A percentile compares a stretch with the other conserved stretches of the same genome.
These are phyloP conservation scores for Cacoxenus indagator DNA, from an alignment of 2,888 invertebrate species.

Conservation along the genomic window DNA sequence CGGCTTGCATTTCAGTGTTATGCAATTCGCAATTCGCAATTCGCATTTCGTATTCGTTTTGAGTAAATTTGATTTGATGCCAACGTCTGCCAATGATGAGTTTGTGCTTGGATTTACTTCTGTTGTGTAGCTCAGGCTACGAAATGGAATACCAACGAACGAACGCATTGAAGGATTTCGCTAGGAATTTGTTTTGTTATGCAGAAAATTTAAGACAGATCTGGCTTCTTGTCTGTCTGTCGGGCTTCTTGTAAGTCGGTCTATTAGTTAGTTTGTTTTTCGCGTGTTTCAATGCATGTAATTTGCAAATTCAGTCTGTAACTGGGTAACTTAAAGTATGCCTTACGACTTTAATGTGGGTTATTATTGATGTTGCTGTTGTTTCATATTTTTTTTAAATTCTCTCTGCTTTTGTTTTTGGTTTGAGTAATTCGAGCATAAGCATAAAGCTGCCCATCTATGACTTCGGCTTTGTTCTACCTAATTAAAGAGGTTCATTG, in stretches of 20 bases:
- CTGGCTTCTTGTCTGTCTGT: not conserved
- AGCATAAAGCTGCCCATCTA: not conserved
- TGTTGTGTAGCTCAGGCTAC: too few species aligned
- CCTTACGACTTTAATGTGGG: too few species aligned
- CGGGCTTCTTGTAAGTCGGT: not conserved
- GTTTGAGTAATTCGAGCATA: not conserved
- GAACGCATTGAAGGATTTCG: not conserved
- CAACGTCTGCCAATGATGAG: not conserved
- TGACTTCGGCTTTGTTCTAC: not conserved
- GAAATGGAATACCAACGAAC: not conserved
- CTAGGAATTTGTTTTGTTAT: not conserved
- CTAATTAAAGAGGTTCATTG: not conserved
- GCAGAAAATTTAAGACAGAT: not conserved
- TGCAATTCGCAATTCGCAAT: conserved; percentile 10
- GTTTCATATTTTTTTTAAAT: not conserved
- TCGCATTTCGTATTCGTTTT: conserved; percentile 20
- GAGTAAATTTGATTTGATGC: conserved; percentile 21
- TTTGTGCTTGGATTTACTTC: not conserved
- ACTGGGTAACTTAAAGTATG: too few species aligned
- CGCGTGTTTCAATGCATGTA: too few species aligned
- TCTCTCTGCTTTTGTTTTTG: not conserved
- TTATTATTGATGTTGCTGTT: too few species aligned
- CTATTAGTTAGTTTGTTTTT: too few species aligned
- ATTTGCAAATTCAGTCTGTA: too few species aligned
- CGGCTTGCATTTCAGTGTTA: not conserved